Conservation (phyloP, 2,888 invertebrate genomes). For the Masnerella sp. region DNA sequence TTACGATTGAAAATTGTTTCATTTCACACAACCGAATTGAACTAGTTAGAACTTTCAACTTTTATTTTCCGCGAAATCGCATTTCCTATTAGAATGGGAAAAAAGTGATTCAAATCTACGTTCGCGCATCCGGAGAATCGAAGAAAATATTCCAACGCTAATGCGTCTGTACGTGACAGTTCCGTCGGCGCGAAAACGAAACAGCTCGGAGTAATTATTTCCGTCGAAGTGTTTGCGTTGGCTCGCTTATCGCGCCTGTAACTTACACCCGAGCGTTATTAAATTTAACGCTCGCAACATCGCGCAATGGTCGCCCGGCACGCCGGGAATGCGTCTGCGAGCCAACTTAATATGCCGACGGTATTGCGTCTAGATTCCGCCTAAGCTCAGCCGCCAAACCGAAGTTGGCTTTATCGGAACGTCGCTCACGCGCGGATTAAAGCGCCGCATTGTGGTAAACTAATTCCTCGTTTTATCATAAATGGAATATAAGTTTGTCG, state of each 20-base stretch:
- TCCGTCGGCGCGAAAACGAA: conserved; percentile 11
- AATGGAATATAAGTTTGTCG: conserved; percentile 48
- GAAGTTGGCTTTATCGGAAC: conserved; percentile 53
- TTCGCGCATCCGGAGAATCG: too few species aligned
- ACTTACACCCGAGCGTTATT: conserved; percentile 47
- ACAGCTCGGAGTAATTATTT: conserved; percentile 37
- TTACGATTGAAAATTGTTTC: too few species aligned
- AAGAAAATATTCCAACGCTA: conserved; percentile 2
- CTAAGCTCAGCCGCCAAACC: conserved; percentile 54
- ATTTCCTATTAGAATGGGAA: too few species aligned
- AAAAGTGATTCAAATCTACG: too few species aligned
- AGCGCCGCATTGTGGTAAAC: conserved; percentile 51
- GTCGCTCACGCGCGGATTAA: conserved; percentile 55
- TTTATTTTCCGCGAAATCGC: background rate
- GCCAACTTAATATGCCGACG: conserved; percentile 59
- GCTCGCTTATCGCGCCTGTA: conserved; percentile 47
- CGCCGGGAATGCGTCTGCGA: conserved; percentile 55
- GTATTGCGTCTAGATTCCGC: conserved; percentile 61
- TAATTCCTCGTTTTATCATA: conserved; percentile 55
- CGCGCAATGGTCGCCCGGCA: conserved; percentile 25
- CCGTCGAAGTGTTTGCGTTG: conserved; percentile 33
- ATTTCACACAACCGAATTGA: too few species aligned
- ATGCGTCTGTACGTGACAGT: conserved; percentile 24
- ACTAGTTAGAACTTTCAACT: too few species aligned
- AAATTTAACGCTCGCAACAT: conserved; percentile 55